A percentile compares a stretch with the other conserved stretches of the same genome.
phyloP scores from a whole-genome alignment of 2,888 invertebrate species.

The Lepeophtheirus nordmannii region DNA sequence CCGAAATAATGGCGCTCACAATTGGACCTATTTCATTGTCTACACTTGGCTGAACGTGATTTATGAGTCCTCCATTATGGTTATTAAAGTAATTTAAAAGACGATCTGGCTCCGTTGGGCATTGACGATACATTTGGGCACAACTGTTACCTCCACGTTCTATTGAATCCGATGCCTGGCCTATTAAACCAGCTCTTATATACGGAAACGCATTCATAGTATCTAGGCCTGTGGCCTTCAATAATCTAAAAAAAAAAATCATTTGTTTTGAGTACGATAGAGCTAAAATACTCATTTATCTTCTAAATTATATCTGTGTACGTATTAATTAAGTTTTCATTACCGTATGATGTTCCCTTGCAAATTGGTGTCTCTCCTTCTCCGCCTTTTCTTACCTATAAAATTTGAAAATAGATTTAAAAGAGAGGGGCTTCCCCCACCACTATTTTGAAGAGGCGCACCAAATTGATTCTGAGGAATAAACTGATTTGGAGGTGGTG shows the following conservation, averaged over 20 bases:
- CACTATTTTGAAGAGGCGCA: neutral
- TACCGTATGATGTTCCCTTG: slow-evolving; percentile 9
- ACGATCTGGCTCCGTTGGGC: neutral
- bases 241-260: neutral
- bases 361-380: neutral
- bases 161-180: neutral
- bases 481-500: neutral
- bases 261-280: no score
- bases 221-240: slow-evolving; percentile 8
- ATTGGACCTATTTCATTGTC: slow-evolving; percentile 4
- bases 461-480: neutral
- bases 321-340: no score
- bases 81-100: slow-evolving; percentile 4
- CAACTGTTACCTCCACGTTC: neutral
- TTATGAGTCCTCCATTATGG: slow-evolving; percentile 12
- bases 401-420: no score
- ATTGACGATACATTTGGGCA: slow-evolving; percentile 2
- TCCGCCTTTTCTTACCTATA: neutral
- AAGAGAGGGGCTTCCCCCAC: no score
- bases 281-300: neutral
- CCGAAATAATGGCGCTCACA: neutral
- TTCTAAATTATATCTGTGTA: no score
- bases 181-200: slow-evolving; percentile 8
- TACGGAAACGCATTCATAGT: neutral
- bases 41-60: slow-evolving; percentile 8